Evolutionary conservation across 1,140 invertebrate species (phyloP), one percentile per base, ranked within the genome.

Genomic region (Lordiphosa stackelbergi): DNA sequence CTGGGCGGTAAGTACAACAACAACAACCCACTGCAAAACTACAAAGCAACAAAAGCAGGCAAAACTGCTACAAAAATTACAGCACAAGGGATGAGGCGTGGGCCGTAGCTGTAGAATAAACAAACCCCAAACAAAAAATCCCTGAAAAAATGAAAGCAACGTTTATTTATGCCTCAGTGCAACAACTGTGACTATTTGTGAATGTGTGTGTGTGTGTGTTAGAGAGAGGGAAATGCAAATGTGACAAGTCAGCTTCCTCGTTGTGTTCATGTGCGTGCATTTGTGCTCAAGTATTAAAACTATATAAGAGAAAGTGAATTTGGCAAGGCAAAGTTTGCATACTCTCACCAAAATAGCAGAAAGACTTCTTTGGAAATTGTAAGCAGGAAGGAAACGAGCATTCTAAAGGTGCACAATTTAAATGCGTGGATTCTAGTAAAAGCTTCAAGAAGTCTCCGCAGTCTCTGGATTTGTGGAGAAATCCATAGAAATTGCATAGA

Each of bases 1-100:
- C 91, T 71, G 91, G 91, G 24, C 85, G 74, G 87, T 88, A 81
- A 87, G 85, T 87, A 71, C 53, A 66, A 63, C 55, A 61, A 56
- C 28, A 31, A 24, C 41, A 54, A 22, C 53, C 56, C 49, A 45
- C 22, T 24, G 58, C 34, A 53, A 45, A 28, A 53, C 22, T 13
- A 46, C 40, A 7, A 56, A 49, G 47, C 54, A 73, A 73, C 42
- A 79, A 73, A 79, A 66, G 54, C 37, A 54, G 43, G 68, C 57
- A 70, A 55, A 70, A 68, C 64, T 73, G 59, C 57, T 71, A 53
- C 70, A 60, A 74, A 65, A 31, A 78, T 73, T 69, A 62, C 66
- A 81, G 58, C 53, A 37, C 41, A 16, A 16, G 10, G 12, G 12
- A n/a, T 8, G n/a, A n/a, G 13, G 5, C 45, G 34, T 4, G 8